phyloP scores from a whole-genome alignment of 2,113 vertebrate species.

The Eidolon helvum region DNA sequence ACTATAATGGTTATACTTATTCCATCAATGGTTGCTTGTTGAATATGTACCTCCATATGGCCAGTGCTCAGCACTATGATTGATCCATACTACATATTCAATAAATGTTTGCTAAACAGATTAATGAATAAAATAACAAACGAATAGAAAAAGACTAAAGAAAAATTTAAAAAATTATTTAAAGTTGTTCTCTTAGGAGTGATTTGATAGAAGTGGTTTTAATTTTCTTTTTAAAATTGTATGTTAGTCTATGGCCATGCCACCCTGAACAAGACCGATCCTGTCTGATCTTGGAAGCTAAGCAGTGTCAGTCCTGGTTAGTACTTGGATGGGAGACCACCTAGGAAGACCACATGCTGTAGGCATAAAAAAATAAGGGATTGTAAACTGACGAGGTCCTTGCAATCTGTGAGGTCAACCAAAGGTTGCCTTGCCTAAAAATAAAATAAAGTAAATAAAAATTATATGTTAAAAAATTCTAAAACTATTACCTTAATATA shows the following conservation, averaged over 20 bases:
- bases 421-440: too few species aligned
- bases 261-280: too few species aligned
- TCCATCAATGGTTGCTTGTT: background rate
- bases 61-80: background rate
- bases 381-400: too few species aligned
- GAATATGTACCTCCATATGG: background rate
- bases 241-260: too few species aligned
- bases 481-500: background rate
- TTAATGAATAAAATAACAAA: background rate
- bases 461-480: background rate
- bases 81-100: background rate
- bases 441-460: background rate
- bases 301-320: too few species aligned
- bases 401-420: background rate
- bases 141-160: background rate
- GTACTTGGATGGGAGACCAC: too few species aligned
- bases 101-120: background rate
- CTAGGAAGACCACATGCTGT: too few species aligned
- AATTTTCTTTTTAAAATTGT: background rate
- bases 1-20: background rate
- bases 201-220: background rate
- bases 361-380: too few species aligned
- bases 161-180: background rate
- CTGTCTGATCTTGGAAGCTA: too few species aligned
- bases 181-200: background rate